A percentile compares a stretch with the other conserved stretches of the same genome.
phyloP scores from a whole-genome alignment of 1,140 invertebrate species.

The Dreissena rostriformis region DNA sequence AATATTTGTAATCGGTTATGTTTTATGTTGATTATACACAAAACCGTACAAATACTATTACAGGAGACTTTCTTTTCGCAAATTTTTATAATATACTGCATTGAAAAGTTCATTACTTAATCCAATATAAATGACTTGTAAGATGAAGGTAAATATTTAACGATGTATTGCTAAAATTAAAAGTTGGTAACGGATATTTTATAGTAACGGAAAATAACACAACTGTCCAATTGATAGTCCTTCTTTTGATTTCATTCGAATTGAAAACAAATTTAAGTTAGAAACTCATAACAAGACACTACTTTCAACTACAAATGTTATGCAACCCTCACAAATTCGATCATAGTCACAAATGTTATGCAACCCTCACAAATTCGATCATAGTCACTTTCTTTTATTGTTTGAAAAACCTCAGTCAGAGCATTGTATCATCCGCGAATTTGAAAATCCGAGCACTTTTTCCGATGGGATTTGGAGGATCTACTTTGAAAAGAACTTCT shows the following conservation, averaged over 20 bases:
- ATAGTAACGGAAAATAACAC: background rate
- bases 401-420: background rate
- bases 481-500: too few relatives aligned
- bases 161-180: too few relatives aligned
- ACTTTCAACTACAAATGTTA: background rate
- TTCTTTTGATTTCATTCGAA: background rate
- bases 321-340: background rate
- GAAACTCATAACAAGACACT: background rate
- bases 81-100: too few relatives aligned
- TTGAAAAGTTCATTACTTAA: too few relatives aligned
- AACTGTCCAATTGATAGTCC: background rate
- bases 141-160: too few relatives aligned
- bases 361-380: background rate
- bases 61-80: too few relatives aligned
- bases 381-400: background rate
- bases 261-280: background rate
- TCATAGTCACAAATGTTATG: background rate
- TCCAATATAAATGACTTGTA: too few relatives aligned
- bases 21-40: too few relatives aligned
- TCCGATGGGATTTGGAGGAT: too few relatives aligned
- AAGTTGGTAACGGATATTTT: background rate
- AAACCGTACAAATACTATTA: too few relatives aligned
- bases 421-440: background rate
- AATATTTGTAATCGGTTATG: too few relatives aligned
- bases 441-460: constrained; percentile 1